phyloP scores from a whole-genome alignment of 1,140 invertebrate genomes.

The Heterodera carotae region DNA sequence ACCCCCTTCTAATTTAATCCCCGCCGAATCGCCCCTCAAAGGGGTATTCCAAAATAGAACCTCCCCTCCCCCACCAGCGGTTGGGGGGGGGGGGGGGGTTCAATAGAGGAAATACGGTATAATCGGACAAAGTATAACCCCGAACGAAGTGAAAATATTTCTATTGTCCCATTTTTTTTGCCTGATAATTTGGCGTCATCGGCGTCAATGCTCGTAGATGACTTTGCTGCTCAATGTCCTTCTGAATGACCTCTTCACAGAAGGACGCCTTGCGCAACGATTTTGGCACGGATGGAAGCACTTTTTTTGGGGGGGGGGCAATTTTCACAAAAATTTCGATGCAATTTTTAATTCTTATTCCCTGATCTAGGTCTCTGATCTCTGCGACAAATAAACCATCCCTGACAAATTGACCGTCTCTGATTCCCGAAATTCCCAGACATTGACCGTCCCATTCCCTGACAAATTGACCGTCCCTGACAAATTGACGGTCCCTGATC shows the following conservation, averaged over 20 bases:
- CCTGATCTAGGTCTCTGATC: conserved; percentile 5
- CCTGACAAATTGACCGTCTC: too few relatives aligned
- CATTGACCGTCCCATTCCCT: too few relatives aligned
- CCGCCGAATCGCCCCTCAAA: too few relatives aligned
- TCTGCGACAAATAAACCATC: conserved; percentile 11
- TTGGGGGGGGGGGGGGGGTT: too few relatives aligned
- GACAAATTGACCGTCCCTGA: too few relatives aligned
- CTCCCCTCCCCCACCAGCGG: too few relatives aligned
- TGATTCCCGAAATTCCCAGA: too few relatives aligned
- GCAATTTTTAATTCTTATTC: not conserved
- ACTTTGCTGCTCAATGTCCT: conserved; percentile 1
- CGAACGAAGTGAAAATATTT: not conserved
- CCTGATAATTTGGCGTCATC: conserved; percentile 7
- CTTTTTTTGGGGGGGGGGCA: not conserved
- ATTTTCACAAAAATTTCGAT: not conserved
- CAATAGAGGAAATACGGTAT: too few relatives aligned
- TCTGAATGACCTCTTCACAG: not conserved
- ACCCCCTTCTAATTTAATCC: too few relatives aligned
- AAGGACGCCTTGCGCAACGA: conserved; percentile 19
- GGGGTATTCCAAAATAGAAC: too few relatives aligned
- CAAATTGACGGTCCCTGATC: too few relatives aligned
- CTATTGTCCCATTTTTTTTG: not conserved
- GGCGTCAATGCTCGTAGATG: conserved; percentile 1
- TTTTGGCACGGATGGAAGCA: conserved; percentile 15
- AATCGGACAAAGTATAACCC: too few relatives aligned